A percentile compares a stretch with the other conserved stretches of the same genome.
phyloP scores from a whole-genome alignment of 1,140 invertebrate genomes.

The Drosophila parvula region DNA sequence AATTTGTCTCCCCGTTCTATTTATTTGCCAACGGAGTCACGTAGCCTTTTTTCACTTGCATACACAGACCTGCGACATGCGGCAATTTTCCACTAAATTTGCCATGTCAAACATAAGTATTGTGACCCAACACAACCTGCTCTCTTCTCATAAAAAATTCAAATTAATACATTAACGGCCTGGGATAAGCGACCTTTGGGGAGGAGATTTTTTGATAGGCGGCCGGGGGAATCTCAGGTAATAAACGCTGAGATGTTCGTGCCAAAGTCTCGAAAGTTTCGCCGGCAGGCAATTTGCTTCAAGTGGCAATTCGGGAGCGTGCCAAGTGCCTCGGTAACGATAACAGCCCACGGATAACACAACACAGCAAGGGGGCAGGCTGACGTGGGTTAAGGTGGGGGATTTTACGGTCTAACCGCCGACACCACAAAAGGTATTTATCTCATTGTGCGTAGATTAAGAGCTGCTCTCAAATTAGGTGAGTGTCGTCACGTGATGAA shows the following conservation, averaged over 20 bases:
- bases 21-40: slow-evolving; percentile 72
- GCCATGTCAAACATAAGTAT: slow-evolving; percentile 78
- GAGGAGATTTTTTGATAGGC: too few relatives aligned
- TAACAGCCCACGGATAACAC: slow-evolving; percentile 51
- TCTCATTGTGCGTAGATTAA: slow-evolving; percentile 71
- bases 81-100: slow-evolving; percentile 82
- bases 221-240: slow-evolving; percentile 44
- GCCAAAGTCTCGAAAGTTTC: slow-evolving; percentile 69
- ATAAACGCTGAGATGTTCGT: slow-evolving; percentile 72
- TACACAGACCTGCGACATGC: slow-evolving; percentile 73
- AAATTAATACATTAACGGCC: slow-evolving; percentile 79
- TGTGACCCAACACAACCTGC: slow-evolving; percentile 1
- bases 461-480: slow-evolving; percentile 69
- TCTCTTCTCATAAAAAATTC: slow-evolving; percentile 59
- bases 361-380: neutral
- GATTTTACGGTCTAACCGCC: slow-evolving; percentile 27
- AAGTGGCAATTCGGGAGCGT: slow-evolving; percentile 80
- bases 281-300: slow-evolving; percentile 69
- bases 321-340: slow-evolving; percentile 75
- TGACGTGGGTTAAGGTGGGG: slow-evolving; percentile 15
- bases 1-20: slow-evolving; percentile 67
- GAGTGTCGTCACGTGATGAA: slow-evolving; percentile 62
- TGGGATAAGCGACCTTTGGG: slow-evolving; percentile 37
- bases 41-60: slow-evolving; percentile 77
- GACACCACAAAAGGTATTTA: slow-evolving; percentile 75